These are phyloP conservation scores for Callaeas wilsoni DNA, from an alignment of 2,113 vertebrate genomes.

Conservation along the genomic window DNA sequence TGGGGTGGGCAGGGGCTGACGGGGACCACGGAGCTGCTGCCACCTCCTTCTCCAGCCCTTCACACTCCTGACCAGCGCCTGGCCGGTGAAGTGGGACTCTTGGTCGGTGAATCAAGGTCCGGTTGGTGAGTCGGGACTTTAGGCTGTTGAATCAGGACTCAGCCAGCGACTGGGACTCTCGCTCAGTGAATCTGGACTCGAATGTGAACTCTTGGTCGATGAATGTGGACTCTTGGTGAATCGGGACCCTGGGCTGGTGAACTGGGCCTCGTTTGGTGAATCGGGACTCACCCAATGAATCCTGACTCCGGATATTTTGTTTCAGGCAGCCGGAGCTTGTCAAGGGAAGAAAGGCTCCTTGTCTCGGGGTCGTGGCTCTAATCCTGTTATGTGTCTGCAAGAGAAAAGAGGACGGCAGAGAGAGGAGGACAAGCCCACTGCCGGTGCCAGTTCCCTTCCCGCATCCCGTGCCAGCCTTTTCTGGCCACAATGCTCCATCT, in stretches of 20 bases:
- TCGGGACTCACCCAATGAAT: not conserved
- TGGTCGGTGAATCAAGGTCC: accelerated
- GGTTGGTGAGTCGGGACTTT: accelerated
- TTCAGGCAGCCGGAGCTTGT: not conserved
- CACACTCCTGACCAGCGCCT: accelerated
- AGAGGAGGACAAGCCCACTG: not conserved
- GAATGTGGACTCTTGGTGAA: not conserved
- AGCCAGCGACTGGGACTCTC: accelerated
- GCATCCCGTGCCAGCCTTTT: slow-evolving; percentile 5
- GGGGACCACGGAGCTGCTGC: not conserved
- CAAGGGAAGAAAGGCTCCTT: slow-evolving; percentile 67
- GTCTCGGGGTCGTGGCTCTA: slow-evolving; percentile 28
- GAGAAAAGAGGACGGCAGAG: not conserved
- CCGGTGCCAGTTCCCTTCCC: slow-evolving; percentile 3
- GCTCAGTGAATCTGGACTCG: no score
- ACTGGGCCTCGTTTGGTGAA: not conserved
- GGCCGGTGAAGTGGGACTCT: accelerated
- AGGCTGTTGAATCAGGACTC: not conserved
- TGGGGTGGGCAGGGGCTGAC: accelerated
- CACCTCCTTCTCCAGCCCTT: not conserved
- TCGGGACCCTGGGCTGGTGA: not conserved
- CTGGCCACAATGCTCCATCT: not conserved
- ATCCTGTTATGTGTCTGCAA: slow-evolving; percentile 29
- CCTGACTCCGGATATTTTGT: not conserved
- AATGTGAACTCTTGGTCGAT: not conserved